Evolutionary conservation across 2,888 invertebrate species (phyloP).

Genomic region (Drosophila merina): DNA sequence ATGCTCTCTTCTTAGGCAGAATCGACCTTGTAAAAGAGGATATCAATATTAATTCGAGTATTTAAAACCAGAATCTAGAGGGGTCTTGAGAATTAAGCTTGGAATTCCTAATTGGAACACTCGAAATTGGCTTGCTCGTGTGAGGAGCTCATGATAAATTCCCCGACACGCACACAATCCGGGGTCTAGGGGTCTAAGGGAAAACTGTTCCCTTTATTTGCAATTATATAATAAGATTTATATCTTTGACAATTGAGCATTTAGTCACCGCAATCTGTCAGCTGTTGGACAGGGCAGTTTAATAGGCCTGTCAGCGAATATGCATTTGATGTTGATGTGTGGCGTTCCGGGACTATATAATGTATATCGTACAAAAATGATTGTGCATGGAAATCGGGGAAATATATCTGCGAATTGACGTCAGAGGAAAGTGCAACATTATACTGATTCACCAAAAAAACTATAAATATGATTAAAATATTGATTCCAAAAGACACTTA

Average conservation of each 20-base stretch:
- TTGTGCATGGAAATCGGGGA: conserved; percentile 15
- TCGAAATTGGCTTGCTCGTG: conserved; percentile 43
- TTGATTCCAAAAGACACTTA: no score
- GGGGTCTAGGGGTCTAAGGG: background rate
- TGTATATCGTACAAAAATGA: background rate
- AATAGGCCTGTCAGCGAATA: conserved; percentile 13
- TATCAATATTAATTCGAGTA: conserved; percentile 5
- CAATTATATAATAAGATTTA: conserved; percentile 37
- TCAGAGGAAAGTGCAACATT: conserved; percentile 2
- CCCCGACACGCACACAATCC: conserved; percentile 19
- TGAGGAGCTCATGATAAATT: conserved; percentile 4
- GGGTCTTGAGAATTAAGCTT: conserved; percentile 17
- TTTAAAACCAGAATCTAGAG: background rate
- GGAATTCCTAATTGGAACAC: conserved; percentile 46
- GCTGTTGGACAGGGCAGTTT: conserved; percentile 13
- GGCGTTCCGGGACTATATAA: background rate
- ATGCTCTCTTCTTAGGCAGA: background rate
- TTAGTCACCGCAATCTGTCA: conserved; percentile 25
- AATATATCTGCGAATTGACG: conserved; percentile 26
- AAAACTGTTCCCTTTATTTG: conserved; percentile 14
- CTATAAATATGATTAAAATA: no score
- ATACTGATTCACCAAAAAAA: no score
- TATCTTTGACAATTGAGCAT: conserved; percentile 39
- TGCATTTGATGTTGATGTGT: background rate
- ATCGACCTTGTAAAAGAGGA: conserved; percentile 25